Percentiles rank a stretch among this genome's conserved stretches.
Evolutionary conservation across 2,888 invertebrate species (phyloP).

Genomic region (Andrena hattorfiana): DNA sequence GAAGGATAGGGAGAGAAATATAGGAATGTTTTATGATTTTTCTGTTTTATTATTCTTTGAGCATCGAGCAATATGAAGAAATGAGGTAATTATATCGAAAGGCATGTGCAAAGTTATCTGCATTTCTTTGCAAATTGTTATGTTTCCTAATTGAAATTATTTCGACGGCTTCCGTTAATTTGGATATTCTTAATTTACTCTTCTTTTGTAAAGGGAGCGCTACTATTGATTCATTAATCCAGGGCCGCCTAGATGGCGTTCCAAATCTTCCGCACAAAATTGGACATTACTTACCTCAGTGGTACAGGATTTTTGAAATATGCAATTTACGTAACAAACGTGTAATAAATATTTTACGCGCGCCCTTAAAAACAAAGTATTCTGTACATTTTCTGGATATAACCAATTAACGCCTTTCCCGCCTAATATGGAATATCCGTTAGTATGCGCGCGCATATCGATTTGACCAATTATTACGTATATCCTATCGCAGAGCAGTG

Average conservation of each 20-base stretch:
- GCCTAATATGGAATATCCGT: slow-evolving; percentile 16
- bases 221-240: slow-evolving; percentile 47
- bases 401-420: slow-evolving; percentile 26
- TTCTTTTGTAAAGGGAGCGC: slow-evolving; percentile 42
- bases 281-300: neutral
- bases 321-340: neutral
- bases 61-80: neutral
- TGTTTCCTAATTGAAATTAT: slow-evolving; percentile 12
- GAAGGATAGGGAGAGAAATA: neutral
- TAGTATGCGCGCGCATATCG: slow-evolving; percentile 65
- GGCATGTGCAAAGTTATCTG: neutral
- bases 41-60: neutral
- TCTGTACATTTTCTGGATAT: neutral
- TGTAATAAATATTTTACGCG: slow-evolving; percentile 29
- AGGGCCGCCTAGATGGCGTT: slow-evolving; percentile 44
- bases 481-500: slow-evolving; percentile 43
- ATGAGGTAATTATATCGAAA: neutral
- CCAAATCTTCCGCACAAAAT: neutral
- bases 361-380: neutral
- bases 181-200: slow-evolving; percentile 31
- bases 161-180: slow-evolving; percentile 28
- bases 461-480: slow-evolving; percentile 46
- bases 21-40: neutral
- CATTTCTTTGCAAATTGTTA: neutral
- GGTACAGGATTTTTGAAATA: neutral